Evolutionary conservation across 2,888 invertebrate species (phyloP), one percentile per base, ranked within the genome.

Genomic region (Drosophila nr. fundita): DNA sequence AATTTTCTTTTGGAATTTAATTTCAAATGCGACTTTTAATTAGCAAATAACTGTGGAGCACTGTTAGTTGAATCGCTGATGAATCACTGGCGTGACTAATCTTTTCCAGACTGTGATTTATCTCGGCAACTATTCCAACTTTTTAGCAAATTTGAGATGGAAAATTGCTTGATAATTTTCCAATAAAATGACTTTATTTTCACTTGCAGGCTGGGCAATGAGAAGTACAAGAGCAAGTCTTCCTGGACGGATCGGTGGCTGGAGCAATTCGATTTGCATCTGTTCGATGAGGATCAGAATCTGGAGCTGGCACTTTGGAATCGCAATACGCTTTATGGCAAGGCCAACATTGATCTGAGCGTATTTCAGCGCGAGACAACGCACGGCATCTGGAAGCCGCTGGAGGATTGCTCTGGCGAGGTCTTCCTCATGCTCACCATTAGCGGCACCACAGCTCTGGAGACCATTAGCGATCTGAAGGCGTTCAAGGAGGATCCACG

Each of bases 141-240:
- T 21, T 7, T 13, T 11, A 6, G 4, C 38, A 10, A n/a, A n/a
- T n/a, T n/a, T n/a, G 0, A 4, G 1, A n/a, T 4, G n/a, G 7
- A 38, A 38, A 15, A 18, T 3, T 38, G 38, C 3, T 38, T 18
- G 36, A 30, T 30, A 29, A 15, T 45, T 36, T 42, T 13, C 29
- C 4, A 48, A 8, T 49, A 21, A 30, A 45, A 7, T 29, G 0
- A 52, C 30, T 30, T 21, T 2, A 1, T 30, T n/a, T 21, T 1
- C 27, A 18, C 15, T 21, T 21, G 5, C 92, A 97, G 98, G 93
- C 95, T 99, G 93, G 99, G 98, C 73, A 97, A 97, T 89, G 99
- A 99, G 94, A 99, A 99, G 94, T 99, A 97, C 94, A 99, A 99
- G 94, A 98, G 98, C 92, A 98, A 99, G 93, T 96, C 96, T 67